phyloP scores from a whole-genome alignment of 64 coral and sea anemone species.

The Anthopleura sola region DNA sequence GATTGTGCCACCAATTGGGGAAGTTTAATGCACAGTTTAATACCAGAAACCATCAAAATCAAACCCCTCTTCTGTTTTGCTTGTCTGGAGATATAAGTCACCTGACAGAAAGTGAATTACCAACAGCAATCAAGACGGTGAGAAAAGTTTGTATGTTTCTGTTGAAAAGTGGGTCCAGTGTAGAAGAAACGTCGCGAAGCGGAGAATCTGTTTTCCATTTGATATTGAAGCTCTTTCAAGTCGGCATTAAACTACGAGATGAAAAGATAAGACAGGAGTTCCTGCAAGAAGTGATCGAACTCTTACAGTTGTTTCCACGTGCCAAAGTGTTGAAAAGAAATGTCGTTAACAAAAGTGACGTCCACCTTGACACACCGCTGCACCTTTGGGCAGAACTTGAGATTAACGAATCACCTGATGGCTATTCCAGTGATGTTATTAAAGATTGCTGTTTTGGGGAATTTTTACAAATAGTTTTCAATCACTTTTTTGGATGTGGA shows the following conservation, averaged over 20 bases:
- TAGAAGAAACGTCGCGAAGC: too few species aligned
- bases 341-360: not conserved
- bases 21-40: too few species aligned
- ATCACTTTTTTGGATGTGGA: not conserved
- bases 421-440: not conserved
- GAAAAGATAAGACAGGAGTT: not conserved
- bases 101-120: not conserved
- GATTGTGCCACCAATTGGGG: too few species aligned
- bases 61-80: not conserved
- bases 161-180: not conserved
- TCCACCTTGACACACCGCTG: not conserved
- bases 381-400: not conserved
- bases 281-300: not conserved
- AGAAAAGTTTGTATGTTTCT: not conserved
- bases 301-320: not conserved
- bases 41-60: too few species aligned
- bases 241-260: not conserved
- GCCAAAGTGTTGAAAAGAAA: not conserved
- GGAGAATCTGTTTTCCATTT: conserved; percentile 2
- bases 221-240: not conserved
- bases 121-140: not conserved
- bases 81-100: too few species aligned
- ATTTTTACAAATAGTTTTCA: not conserved
- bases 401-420: not conserved
- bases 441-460: not conserved